phyloP scores from a whole-genome alignment of 2,888 invertebrate species.

The Neelides folsomi region DNA sequence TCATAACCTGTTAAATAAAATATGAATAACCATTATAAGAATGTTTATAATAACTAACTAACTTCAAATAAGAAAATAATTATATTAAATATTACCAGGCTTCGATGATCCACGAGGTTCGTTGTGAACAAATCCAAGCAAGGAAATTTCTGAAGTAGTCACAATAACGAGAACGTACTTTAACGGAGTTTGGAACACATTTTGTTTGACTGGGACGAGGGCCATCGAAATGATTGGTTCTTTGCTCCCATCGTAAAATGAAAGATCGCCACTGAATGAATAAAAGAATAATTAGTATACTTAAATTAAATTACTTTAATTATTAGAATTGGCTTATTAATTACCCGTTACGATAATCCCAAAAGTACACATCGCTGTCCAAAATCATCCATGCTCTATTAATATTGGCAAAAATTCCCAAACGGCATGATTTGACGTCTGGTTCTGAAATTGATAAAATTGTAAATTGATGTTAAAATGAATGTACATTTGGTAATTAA shows the following conservation, averaged over 20 bases:
- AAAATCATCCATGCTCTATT: slow-evolving; percentile 93
- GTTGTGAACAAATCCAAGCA: slow-evolving; percentile 54
- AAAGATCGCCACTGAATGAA: slow-evolving; percentile 64
- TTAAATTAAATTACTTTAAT: too few relatives aligned
- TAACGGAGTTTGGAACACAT: slow-evolving; percentile 79
- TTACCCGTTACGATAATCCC: slow-evolving; percentile 86
- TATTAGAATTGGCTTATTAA: background rate
- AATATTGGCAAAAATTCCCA: slow-evolving; percentile 95
- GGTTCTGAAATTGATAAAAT: slow-evolving; percentile 15
- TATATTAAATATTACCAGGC: background rate
- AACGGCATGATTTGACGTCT: slow-evolving; percentile 37
- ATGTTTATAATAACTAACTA: background rate
- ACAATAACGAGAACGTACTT: slow-evolving; percentile 80
- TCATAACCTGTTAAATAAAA: slow-evolving; percentile 52
- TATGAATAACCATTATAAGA: background rate
- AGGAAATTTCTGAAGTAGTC: slow-evolving; percentile 86
- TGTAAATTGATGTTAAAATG: too few relatives aligned
- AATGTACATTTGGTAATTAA: too few relatives aligned
- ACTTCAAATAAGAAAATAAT: background rate
- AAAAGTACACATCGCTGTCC: slow-evolving; percentile 93
- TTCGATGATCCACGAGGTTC: background rate
- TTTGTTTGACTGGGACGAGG: slow-evolving; percentile 66
- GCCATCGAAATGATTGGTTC: slow-evolving; percentile 91
- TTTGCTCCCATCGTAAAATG: slow-evolving; percentile 88
- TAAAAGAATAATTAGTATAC: too few relatives aligned